Percentiles rank a stretch among this genome's conserved stretches.
phyloP scores from a whole-genome alignment of 2,888 invertebrate genomes.

The Eristalis tenax region DNA sequence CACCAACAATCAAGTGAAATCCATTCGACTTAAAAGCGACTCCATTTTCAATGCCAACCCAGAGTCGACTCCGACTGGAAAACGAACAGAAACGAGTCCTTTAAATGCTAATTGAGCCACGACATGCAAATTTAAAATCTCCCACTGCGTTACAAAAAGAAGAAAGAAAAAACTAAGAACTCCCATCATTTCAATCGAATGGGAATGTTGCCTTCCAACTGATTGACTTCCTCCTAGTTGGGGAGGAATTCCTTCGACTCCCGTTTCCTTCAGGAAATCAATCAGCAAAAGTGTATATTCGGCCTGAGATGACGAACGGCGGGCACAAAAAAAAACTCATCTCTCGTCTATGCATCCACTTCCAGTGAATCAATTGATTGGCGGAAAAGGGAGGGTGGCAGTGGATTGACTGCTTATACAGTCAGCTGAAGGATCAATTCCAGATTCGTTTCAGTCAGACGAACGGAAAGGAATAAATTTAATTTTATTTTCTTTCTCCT shows the following conservation, averaged over 20 bases:
- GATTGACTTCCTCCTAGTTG: slow-evolving; percentile 29
- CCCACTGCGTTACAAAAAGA: background rate
- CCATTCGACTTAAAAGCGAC: background rate
- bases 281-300: slow-evolving; percentile 40
- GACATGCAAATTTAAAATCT: slow-evolving; percentile 18
- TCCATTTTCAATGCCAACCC: background rate
- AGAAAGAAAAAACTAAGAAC: background rate
- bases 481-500: background rate
- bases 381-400: background rate
- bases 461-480: background rate
- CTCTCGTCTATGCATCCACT: slow-evolving; percentile 33
- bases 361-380: slow-evolving; percentile 48
- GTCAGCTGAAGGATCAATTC: background rate
- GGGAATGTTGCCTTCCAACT: slow-evolving; percentile 14
- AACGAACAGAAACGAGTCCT: background rate
- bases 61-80: background rate
- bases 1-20: background rate
- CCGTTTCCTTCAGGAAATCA: slow-evolving; percentile 59
- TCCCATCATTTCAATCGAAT: background rate
- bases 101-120: slow-evolving; percentile 30
- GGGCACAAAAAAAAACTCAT: background rate
- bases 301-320: slow-evolving; percentile 21
- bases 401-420: background rate
- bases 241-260: slow-evolving; percentile 7
- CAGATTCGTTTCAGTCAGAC: background rate